Evolutionary conservation across 2,113 vertebrate genomes (phyloP).

Genomic region (Sakesphorus luctuosus): DNA sequence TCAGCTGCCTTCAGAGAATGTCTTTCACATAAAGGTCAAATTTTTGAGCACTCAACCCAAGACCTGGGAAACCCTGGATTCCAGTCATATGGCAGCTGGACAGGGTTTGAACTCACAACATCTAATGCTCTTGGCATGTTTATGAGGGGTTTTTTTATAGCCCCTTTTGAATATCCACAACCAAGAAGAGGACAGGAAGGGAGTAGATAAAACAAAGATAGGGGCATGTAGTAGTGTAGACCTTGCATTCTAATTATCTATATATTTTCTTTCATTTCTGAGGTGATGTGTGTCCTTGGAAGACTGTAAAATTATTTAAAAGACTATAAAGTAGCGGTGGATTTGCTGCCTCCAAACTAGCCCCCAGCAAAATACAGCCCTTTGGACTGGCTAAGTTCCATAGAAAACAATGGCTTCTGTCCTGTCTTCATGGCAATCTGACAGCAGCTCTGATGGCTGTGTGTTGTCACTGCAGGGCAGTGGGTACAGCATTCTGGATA

Average conservation of each 20-base stretch:
- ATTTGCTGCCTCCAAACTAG: neutral
- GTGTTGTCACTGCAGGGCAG: neutral
- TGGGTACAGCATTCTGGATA: neutral
- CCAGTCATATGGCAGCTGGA: neutral
- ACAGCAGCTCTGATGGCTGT: accelerated
- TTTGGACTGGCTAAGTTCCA: neutral
- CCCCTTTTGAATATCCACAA: neutral
- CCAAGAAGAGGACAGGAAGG: neutral
- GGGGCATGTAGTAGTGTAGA: neutral
- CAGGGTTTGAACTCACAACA: neutral
- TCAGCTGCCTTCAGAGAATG: neutral
- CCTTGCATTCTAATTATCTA: neutral
- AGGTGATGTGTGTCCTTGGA: neutral
- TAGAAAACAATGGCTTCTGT: neutral
- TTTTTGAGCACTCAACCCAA: neutral
- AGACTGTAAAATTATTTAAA: neutral
- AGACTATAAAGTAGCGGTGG: neutral
- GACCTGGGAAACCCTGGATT: neutral
- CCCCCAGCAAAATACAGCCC: neutral
- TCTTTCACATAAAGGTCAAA: neutral
- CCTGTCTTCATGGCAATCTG: neutral
- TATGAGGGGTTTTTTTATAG: neutral
- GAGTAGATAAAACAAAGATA: neutral
- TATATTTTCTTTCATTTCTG: neutral
- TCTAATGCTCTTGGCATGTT: neutral